A percentile compares a stretch with the other conserved stretches of the same genome.
Conservation (phyloP, 2,113 vertebrate genomes). For the Motacilla tschutschensis region DNA sequence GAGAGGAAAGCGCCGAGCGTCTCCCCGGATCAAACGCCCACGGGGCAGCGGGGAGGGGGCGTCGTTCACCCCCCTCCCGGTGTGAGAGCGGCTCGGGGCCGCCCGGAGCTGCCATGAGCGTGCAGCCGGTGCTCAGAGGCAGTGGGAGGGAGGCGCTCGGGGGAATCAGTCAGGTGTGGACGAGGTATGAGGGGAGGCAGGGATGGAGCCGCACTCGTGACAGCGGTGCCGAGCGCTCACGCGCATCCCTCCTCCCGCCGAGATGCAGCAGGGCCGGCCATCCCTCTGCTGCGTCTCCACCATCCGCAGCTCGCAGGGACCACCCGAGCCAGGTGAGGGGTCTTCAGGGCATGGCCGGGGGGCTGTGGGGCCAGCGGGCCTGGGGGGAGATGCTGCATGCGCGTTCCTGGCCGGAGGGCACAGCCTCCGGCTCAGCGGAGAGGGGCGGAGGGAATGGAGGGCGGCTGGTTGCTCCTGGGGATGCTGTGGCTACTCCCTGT, state of each 20-base stretch:
- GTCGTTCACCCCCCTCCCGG: not conserved
- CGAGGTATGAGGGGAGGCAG: slow-evolving; percentile 38
- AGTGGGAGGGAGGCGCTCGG: not conserved
- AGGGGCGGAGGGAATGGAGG: not conserved
- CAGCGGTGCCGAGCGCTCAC: slow-evolving; percentile 28
- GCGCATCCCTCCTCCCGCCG: slow-evolving; percentile 31
- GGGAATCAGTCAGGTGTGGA: slow-evolving; percentile 40
- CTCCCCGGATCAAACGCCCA: not conserved
- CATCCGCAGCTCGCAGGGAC: slow-evolving; percentile 33
- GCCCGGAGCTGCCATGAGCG: not conserved
- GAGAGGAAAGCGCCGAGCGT: not conserved
- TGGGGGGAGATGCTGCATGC: not conserved
- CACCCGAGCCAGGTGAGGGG: slow-evolving; percentile 40
- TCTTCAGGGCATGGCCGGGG: not conserved
- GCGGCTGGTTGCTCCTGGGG: not conserved
- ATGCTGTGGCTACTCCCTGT: not conserved
- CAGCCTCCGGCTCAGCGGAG: not conserved
- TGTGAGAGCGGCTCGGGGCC: not conserved
- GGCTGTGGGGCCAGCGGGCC: not conserved
- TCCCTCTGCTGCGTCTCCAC: slow-evolving; percentile 48
- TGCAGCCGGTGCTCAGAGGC: not conserved
- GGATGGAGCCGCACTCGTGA: slow-evolving; percentile 28
- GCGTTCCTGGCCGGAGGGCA: not conserved
- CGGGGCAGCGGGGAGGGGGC: not conserved
- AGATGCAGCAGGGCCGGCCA: slow-evolving; percentile 49